Conservation (phyloP, 2,888 invertebrate species). For the Sabellastarte sp. region DNA sequence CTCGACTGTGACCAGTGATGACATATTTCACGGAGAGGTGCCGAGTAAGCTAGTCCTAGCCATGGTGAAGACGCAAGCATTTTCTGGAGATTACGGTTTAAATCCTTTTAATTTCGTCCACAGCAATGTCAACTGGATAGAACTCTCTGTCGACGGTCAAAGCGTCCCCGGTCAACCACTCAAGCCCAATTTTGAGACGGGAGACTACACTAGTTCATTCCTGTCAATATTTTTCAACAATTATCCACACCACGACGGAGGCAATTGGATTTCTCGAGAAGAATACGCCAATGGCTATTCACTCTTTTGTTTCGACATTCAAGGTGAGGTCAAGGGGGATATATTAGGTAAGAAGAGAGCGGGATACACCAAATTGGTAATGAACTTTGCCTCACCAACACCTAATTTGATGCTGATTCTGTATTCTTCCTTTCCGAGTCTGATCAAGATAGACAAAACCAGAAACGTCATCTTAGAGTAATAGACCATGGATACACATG, state of each 20-base stretch:
- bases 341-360: no score
- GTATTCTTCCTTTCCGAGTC: no score
- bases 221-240: not conserved
- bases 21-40: conserved; percentile 7
- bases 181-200: conserved; percentile 1
- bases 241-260: not conserved
- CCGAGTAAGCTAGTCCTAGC: not conserved
- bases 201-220: not conserved
- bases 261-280: not conserved
- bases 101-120: conserved; percentile 6
- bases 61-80: not conserved
- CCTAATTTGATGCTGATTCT: no score
- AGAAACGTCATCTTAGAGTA: conserved; percentile 1
- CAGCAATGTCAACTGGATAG: not conserved
- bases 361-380: no score
- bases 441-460: conserved; percentile 3
- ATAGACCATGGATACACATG: not conserved
- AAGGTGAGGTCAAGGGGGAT: no score
- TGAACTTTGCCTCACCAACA: no score
- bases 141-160: conserved; percentile 6
- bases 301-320: no score
- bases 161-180: conserved; percentile 2
- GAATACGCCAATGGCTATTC: conserved; percentile 4
- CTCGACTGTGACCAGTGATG: conserved; percentile 1
- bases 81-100: not conserved